phyloP scores from a whole-genome alignment of 1,140 invertebrate genomes.

The Samia ricini region DNA sequence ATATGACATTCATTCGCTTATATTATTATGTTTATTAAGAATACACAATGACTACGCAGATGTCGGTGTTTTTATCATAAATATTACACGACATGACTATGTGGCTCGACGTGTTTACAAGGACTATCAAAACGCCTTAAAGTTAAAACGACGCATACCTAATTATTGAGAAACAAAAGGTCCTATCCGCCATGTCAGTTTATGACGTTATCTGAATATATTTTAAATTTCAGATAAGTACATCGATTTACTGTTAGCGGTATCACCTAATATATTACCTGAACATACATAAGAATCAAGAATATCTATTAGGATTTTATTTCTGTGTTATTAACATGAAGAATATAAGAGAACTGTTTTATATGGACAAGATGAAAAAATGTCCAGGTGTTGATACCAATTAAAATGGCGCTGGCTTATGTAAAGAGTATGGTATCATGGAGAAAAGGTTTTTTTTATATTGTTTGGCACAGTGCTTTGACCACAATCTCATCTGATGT shows the following conservation, averaged over 20 bases:
- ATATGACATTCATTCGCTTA: neutral
- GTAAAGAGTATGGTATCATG: too few species aligned
- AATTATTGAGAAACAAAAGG: neutral
- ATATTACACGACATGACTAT: neutral
- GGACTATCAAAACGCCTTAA: neutral
- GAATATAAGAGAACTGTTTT: too few species aligned
- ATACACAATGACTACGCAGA: neutral
- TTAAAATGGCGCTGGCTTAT: too few species aligned
- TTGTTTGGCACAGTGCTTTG: too few species aligned
- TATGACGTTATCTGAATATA: slow-evolving; percentile 6
- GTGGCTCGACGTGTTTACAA: neutral
- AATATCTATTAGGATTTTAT: too few species aligned
- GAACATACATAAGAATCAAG: too few species aligned
- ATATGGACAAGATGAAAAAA: too few species aligned
- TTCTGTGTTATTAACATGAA: too few species aligned
- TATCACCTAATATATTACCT: too few species aligned
- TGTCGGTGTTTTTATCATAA: neutral
- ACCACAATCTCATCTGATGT: too few species aligned
- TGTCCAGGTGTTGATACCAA: too few species aligned
- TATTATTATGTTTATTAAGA: neutral
- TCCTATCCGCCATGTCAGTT: slow-evolving; percentile 9
- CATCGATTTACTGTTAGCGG: neutral
- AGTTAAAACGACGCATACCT: neutral
- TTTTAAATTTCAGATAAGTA: neutral
- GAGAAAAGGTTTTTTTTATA: too few species aligned